Evolutionary conservation across 2,797 vertebrate genomes (phyloP), one percentile per base, ranked within the genome.

Genomic region (Poeciliopsis gracilis): DNA sequence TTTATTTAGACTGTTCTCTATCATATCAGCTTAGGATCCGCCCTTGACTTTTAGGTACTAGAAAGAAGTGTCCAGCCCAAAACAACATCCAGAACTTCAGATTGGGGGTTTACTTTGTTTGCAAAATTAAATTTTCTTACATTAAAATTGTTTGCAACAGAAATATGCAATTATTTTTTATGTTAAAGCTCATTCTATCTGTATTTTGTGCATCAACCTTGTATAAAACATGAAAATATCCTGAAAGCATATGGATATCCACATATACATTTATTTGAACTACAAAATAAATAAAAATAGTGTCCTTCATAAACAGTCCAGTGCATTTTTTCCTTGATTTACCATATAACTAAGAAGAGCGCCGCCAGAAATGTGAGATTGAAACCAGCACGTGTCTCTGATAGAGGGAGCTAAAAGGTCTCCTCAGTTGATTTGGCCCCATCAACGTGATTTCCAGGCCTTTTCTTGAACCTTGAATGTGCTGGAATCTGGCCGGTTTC

Each of bases 31-130:
- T 87, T 76, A 80, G 69, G 71, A 81, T n/a, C 79, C 84, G 87
- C 88, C 91, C 92, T 94, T 94, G 92, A 92, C 91, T 91, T 91
- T 91, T 84, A 73, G 86, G 89, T 81, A 81, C 87, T 82, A 83
- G 72, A 75, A 84, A 81, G 86, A 90, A 77, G 69, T 84, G 91
- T 87, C 88, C 89, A 88, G 88, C 80, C 80, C 81, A 86, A 88
- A 82, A 85, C 77, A 82, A 46, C 59, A 84, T 76, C 85, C 80
- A 74, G 85, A 86, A 90, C 84, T 69, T 86, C 67, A 80, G 53
- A 77, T 61, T 88, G 87, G 81, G 84, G 84, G 77, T 81, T 90
- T 83, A 76, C 76, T 81, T 78, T 73, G 81, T 77, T 15, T 20
- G 13, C 36, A 63, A 15, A 23, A 59, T 73, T 45, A 5, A 1